Base-by-base conservation (phyloP, 1,140 invertebrate genomes). In the Araneus ventricosus region DNA sequence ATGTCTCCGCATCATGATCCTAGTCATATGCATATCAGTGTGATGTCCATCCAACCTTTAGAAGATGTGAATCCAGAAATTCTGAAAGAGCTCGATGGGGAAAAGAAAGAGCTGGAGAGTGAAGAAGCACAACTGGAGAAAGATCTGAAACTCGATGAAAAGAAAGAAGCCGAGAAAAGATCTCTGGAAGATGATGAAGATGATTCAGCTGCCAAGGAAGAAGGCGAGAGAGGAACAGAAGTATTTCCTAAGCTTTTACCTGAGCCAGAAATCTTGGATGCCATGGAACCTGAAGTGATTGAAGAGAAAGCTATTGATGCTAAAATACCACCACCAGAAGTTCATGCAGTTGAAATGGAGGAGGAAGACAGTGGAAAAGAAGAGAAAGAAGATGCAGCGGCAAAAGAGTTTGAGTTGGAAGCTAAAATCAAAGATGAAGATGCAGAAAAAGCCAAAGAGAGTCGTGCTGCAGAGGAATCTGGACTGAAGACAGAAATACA, bases 11-110 rank as follows among this genome's bases (percentile, higher is more conserved):
- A 4, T n/a, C 39, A 88, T 27, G 87, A 52, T 10, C 3, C 37
- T 14, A 75, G 41, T 45, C 34, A 24, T 24, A 27, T 75, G 61
- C 45, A 88, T 24, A 14, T 88, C 2, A 41, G 87, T 4, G n/a
- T 88, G 4, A 45, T 75, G 87, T 88, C 87, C 20, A 10, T 88
- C 24, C 24, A 22, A 45, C 87, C 87, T 24, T 30, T 88, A 24
- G 67, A 75, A 27, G 39, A 88, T 14, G 87, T 70, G 0, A n/a
- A 88, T 52, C 87, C 87, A 6, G 45, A 75, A 39, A 45, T 75
- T 27, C 39, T 88, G 20, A 88, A 75, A 17, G 67, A 88, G 3
- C 2, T 70, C 20, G 87, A 75, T 20, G 52, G 34, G 24, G 85
- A 87, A 2, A 61, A 87, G 14, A 24, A 84, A 52, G 57, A 57